phyloP scores from a whole-genome alignment of 2,888 invertebrate genomes.

The Ichneumoninae sp. region DNA sequence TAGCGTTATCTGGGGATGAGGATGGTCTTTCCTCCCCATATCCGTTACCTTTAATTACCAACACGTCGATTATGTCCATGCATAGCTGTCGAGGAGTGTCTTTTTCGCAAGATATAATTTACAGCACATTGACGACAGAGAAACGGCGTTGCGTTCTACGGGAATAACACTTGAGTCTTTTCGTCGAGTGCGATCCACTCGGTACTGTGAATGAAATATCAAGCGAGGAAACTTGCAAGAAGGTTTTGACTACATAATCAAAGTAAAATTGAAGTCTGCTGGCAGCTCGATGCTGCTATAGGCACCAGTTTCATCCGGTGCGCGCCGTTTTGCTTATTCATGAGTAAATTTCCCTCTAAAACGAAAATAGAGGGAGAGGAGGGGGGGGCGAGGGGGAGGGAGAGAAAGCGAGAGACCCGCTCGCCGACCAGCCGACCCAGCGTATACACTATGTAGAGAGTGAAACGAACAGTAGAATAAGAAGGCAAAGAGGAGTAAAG shows the following conservation, averaged over 20 bases:
- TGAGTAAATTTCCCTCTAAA: slow-evolving; percentile 75
- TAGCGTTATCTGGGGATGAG: not conserved
- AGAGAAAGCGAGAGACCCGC: not conserved
- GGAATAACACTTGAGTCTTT: slow-evolving; percentile 8
- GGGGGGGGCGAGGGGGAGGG: slow-evolving; percentile 36
- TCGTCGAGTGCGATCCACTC: slow-evolving; percentile 16
- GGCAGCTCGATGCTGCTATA: slow-evolving; percentile 56
- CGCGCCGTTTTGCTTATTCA: slow-evolving; percentile 73
- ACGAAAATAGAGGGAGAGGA: slow-evolving; percentile 70
- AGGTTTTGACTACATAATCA: slow-evolving; percentile 72
- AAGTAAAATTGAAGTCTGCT: slow-evolving; percentile 71
- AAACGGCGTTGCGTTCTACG: not conserved
- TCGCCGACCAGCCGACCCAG: not conserved
- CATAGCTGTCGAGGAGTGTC: not conserved
- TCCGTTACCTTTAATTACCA: not conserved
- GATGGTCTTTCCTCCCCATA: not conserved
- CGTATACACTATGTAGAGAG: slow-evolving; percentile 23
- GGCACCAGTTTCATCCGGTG: slow-evolving; percentile 30
- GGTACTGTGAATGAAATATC: slow-evolving; percentile 39
- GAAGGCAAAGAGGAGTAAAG: slow-evolving; percentile 54
- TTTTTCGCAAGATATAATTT: not conserved
- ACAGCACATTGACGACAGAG: not conserved
- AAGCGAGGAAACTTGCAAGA: slow-evolving; percentile 64
- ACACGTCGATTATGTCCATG: too few relatives aligned
- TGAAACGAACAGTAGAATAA: slow-evolving; percentile 56